Conservation (phyloP, 2,113 vertebrate species). For the Pituophis catenifer region DNA sequence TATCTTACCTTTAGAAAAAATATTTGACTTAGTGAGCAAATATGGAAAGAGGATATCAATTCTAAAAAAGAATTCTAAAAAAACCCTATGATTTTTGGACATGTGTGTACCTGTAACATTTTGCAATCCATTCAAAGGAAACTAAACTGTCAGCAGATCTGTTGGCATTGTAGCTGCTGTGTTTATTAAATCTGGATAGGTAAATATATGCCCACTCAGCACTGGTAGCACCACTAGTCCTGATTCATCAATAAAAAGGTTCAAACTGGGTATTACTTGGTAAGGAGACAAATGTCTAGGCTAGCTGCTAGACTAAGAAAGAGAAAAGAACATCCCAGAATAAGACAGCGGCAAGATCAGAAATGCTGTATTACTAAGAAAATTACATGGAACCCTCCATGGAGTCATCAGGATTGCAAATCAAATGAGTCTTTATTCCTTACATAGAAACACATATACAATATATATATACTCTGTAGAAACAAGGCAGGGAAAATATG, state of each 20-base stretch:
- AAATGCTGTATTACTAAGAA: background rate
- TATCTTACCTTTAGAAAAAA: background rate
- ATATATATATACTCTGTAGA: background rate
- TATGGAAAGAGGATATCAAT: background rate
- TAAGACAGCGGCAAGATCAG: background rate
- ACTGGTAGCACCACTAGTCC: background rate
- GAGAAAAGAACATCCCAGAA: background rate
- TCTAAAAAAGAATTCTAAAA: background rate
- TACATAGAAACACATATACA: background rate
- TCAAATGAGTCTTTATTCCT: background rate
- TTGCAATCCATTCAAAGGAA: background rate
- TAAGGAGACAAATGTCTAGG: background rate
- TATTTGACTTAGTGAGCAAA: background rate
- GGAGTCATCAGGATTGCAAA: background rate
- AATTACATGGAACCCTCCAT: background rate
- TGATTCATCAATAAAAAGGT: background rate
- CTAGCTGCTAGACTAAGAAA: too few species aligned
- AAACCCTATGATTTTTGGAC: background rate
- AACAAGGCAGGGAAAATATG: background rate
- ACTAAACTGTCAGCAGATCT: background rate
- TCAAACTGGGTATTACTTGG: background rate
- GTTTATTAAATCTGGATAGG: background rate
- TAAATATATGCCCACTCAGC: background rate
- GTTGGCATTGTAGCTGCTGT: background rate
- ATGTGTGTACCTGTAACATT: background rate